A percentile compares a stretch with the other conserved stretches of the same genome.
Evolutionary conservation across 2,113 vertebrate species (phyloP).

Genomic region (Xenopus borealis): DNA sequence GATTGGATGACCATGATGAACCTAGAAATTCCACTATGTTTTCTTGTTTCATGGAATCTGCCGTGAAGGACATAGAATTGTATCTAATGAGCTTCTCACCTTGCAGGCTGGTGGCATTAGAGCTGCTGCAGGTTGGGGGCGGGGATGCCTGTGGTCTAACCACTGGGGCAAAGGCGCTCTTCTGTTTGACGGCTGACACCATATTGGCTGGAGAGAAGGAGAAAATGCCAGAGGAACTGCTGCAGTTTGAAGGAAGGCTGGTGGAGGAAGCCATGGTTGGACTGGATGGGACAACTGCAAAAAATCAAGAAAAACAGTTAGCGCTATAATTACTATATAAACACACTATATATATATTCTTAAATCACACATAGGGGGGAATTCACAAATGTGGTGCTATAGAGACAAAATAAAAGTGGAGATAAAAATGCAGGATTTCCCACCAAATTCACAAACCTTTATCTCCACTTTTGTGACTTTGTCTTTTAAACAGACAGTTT

Average conservation of each 20-base stretch:
- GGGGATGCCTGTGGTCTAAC: slow-evolving; percentile 94
- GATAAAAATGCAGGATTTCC: no score
- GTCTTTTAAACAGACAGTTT: no score
- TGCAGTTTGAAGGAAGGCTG: slow-evolving; percentile 95
- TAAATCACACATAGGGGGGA: no score
- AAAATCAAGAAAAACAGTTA: slow-evolving; percentile 9
- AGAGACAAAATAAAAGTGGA: no score
- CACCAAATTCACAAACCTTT: no score
- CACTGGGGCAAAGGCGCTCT: slow-evolving; percentile 95
- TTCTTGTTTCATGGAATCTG: no score
- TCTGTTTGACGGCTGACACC: slow-evolving; percentile 96
- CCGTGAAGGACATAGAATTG: not conserved
- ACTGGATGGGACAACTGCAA: slow-evolving; percentile 88
- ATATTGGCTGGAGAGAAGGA: slow-evolving; percentile 98
- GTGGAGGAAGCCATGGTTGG: slow-evolving; percentile 95
- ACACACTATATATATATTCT: no score
- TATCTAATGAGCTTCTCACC: slow-evolving; percentile 65
- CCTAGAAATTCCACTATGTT: no score
- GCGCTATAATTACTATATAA: no score
- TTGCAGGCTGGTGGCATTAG: slow-evolving; percentile 94
- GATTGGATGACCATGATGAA: no score
- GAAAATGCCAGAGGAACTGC: slow-evolving; percentile 94
- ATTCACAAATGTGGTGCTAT: no score
- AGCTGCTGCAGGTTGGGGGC: slow-evolving; percentile 94
- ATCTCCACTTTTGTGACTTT: no score